Evolutionary conservation across 2,888 invertebrate species (phyloP).

Genomic region (Lottia gigantea): DNA sequence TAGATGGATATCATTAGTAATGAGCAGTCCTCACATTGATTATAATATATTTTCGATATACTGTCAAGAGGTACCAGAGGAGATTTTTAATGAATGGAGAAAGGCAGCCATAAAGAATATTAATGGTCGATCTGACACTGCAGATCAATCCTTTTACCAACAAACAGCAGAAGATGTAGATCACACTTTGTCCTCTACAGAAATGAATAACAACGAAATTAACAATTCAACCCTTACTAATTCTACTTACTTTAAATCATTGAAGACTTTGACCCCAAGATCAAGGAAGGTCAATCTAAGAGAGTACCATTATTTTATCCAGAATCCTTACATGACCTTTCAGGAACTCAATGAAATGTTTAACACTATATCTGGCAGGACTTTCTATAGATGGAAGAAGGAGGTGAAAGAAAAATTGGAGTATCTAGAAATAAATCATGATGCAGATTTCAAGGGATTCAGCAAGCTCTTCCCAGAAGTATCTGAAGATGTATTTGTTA

Average conservation of each 20-base stretch:
- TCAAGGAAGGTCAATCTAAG: conserved; percentile 27
- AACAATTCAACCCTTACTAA: not conserved
- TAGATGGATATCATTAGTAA: conserved; percentile 15
- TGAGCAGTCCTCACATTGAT: conserved; percentile 19
- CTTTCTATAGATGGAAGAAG: conserved; percentile 36
- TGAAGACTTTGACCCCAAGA: not conserved
- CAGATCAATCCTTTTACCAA: not conserved
- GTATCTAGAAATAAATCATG: conserved; percentile 31
- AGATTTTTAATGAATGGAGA: conserved; percentile 20
- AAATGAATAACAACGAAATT: conserved; percentile 16
- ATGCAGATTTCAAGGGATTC: conserved; percentile 29
- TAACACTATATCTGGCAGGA: conserved; percentile 26
- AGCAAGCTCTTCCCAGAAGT: conserved; percentile 33
- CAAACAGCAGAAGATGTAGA: conserved; percentile 10
- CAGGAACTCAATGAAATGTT: conserved; percentile 28
- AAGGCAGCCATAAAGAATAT: not conserved
- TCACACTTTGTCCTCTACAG: not conserved
- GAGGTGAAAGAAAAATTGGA: conserved; percentile 34
- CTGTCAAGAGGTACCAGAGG: conserved; percentile 17
- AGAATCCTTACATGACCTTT: conserved; percentile 36
- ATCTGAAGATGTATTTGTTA: conserved; percentile 29
- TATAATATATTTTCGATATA: conserved; percentile 17
- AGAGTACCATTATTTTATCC: conserved; percentile 32
- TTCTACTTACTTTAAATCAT: not conserved
- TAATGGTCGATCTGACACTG: not conserved